Evolutionary conservation across 2,113 vertebrate species (phyloP).

Genomic region (Pseudopipra pipra): DNA sequence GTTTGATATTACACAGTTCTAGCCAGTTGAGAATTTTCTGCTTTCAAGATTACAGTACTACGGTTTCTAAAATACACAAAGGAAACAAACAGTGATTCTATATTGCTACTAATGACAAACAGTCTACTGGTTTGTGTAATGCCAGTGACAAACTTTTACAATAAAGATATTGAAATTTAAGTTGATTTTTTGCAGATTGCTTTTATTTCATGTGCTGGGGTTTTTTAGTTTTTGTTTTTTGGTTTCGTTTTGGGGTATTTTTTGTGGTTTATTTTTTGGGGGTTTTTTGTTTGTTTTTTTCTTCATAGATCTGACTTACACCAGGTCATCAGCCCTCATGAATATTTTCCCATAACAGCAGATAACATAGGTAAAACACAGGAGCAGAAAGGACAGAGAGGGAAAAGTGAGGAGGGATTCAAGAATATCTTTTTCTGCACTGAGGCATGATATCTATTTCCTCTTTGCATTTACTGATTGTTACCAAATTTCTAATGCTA

Average conservation of each 20-base stretch:
- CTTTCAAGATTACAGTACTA: background rate
- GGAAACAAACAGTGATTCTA: background rate
- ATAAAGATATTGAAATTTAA: background rate
- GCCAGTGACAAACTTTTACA: background rate
- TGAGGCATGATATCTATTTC: background rate
- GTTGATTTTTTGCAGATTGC: background rate
- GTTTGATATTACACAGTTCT: background rate
- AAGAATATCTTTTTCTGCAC: background rate
- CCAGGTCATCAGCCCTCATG: background rate
- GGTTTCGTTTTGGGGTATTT: background rate
- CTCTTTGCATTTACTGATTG: background rate
- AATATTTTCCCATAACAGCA: background rate
- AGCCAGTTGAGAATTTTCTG: background rate
- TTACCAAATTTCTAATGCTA: background rate
- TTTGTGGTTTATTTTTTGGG: background rate
- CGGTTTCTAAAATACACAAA: background rate
- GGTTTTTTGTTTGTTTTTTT: background rate
- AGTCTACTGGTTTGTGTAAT: fast-evolving
- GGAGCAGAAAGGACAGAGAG: background rate
- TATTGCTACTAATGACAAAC: background rate
- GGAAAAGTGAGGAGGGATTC: background rate
- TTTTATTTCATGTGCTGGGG: background rate
- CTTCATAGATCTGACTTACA: background rate
- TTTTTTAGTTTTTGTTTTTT: background rate
- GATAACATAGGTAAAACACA: background rate